Conservation (phyloP, 2,888 invertebrate species). For the Mesochorus sp. region DNA sequence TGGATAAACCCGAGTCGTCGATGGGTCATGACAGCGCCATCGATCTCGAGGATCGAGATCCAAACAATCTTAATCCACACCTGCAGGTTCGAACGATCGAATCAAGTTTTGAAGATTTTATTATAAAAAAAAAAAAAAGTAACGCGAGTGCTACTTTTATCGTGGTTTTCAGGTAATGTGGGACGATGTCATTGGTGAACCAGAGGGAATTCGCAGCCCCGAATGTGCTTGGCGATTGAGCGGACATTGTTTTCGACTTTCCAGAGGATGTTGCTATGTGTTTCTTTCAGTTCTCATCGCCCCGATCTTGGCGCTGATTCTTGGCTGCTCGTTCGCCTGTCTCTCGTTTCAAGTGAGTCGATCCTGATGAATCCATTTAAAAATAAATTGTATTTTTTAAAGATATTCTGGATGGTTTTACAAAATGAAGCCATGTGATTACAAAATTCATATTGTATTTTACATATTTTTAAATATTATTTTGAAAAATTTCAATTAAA, state of each 20-base stretch:
- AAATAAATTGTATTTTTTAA: too few relatives aligned
- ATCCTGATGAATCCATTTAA: not conserved
- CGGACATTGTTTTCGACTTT: conserved; percentile 86
- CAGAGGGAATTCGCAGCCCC: conserved; percentile 87
- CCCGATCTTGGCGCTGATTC: conserved; percentile 86
- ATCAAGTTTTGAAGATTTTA: conserved; percentile 22
- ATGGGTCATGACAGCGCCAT: conserved; percentile 81
- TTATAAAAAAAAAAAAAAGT: not conserved
- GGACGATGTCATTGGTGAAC: conserved; percentile 89
- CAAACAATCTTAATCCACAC: conserved; percentile 87
- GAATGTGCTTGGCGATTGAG: conserved; percentile 89
- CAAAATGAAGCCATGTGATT: too few relatives aligned
- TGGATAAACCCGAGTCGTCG: conserved; percentile 79
- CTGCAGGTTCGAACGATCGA: conserved; percentile 84
- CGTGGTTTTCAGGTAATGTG: conserved; percentile 85
- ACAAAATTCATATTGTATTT: too few relatives aligned
- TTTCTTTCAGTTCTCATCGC: conserved; percentile 86
- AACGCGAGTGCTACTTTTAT: not conserved
- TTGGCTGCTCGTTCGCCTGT: conserved; percentile 88
- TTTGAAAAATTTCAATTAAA: too few relatives aligned
- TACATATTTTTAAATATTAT: too few relatives aligned
- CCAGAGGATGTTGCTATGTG: conserved; percentile 88
- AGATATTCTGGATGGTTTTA: too few relatives aligned
- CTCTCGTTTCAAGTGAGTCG: conserved; percentile 86
- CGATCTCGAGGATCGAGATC: conserved; percentile 88